These are phyloP conservation scores for Coenonympha arcania DNA, from an alignment of 2,888 invertebrate species.

Conservation along the genomic window DNA sequence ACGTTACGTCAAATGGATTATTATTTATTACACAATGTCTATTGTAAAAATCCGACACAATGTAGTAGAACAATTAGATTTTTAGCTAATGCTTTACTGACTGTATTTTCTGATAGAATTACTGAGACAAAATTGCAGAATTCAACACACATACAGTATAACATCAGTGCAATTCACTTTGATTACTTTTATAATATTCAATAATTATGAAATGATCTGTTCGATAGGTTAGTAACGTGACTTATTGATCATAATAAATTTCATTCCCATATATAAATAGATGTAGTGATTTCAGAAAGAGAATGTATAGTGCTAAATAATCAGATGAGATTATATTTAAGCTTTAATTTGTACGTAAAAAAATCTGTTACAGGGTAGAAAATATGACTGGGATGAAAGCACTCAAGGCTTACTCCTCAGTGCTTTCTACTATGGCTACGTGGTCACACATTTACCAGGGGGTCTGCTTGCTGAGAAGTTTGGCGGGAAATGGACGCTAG, in stretches of 20 bases:
- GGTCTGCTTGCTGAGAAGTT: constrained; percentile 85
- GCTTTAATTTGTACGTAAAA: not conserved
- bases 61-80: not conserved
- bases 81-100: too few relatives aligned
- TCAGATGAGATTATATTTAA: not conserved
- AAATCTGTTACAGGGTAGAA: constrained; percentile 39
- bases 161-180: too few relatives aligned
- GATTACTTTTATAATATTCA: too few relatives aligned
- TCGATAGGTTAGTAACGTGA: too few relatives aligned
- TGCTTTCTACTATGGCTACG: constrained; percentile 89
- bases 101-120: too few relatives aligned
- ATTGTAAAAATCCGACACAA: not conserved
- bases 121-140: too few relatives aligned
- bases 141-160: too few relatives aligned
- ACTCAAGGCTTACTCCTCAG: constrained; percentile 83
- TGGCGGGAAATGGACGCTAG: constrained; percentile 88
- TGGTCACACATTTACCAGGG: constrained; percentile 86
- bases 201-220: too few relatives aligned
- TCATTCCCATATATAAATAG: too few relatives aligned
- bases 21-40: not conserved
- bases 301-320: not conserved
- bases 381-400: constrained; percentile 79
- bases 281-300: not conserved
- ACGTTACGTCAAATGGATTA: not conserved
- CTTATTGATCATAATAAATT: too few relatives aligned